phyloP scores from a whole-genome alignment of 2,797 vertebrate genomes.

The Botia kubotai region DNA sequence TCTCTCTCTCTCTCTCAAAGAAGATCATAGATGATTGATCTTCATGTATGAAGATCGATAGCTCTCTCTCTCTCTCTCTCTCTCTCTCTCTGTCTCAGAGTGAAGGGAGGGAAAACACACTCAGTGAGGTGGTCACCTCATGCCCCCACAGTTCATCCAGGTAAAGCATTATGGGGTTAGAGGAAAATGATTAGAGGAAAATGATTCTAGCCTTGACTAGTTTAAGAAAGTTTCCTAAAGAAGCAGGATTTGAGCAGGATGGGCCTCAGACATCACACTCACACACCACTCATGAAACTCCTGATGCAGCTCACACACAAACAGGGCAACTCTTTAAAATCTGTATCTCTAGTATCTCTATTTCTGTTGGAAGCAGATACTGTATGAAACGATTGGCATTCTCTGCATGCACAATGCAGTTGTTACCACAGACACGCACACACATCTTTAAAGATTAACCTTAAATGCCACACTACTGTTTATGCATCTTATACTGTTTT shows the following conservation, averaged over 20 bases:
- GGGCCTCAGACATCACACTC: too few species aligned
- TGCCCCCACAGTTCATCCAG: conserved; percentile 19
- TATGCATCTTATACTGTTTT: too few species aligned
- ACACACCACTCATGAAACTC: not conserved
- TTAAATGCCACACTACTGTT: conserved; percentile 21
- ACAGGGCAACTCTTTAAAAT: too few species aligned
- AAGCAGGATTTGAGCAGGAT: too few species aligned
- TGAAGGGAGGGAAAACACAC: conserved; percentile 16
- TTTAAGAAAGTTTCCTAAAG: too few species aligned
- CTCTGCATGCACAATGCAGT: not conserved
- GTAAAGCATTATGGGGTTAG: conserved; percentile 37
- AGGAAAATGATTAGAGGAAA: too few species aligned
- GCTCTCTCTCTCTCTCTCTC: not conserved
- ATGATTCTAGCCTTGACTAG: not conserved
- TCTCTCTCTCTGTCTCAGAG: conserved; percentile 13
- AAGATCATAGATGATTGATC: too few species aligned
- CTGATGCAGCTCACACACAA: too few species aligned
- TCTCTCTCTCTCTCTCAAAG: conserved; percentile 24
- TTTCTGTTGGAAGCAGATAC: not conserved
- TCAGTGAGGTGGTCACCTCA: conserved; percentile 36
- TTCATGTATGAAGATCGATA: conserved; percentile 42
- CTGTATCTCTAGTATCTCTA: too few species aligned
- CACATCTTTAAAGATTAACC: conserved; percentile 39
- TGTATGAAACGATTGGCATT: not conserved
- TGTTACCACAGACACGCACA: conserved; percentile 5